Base-by-base conservation (phyloP, 2,797 vertebrate species). In the Falco peregrinus region DNA sequence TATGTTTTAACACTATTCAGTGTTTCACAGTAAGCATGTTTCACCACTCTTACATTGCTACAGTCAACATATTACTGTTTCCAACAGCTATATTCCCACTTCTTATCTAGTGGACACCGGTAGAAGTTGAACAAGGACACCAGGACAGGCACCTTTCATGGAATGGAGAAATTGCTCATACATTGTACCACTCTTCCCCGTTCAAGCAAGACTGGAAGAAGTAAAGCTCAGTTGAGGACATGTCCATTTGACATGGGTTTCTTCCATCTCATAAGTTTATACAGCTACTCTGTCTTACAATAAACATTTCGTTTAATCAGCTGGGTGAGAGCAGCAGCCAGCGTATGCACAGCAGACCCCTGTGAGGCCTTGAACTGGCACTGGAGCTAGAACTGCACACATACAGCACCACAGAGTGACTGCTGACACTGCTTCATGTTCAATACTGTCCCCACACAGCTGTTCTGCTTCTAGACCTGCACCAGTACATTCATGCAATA, bases 401-500 rank as follows among this genome's bases (percentile, higher is more conserved):
- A 1, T 13, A 47, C 11, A 53, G 53, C 53, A 29, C 24, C 56
- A 53, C 11, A 28, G 26, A 13, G 21, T 1, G 15, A 8, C 50
- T 28, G 29, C 24, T n/a, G 16, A 37, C 11, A 14, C 33, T 10
- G 11, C 43, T 68, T 47, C 45, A 4, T 1, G 17, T 51, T 25
- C 50, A 57, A 8, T 31, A 6, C 70, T 43, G 48, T 5, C n/a
- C 33, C 26, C 33, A 37, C 31, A 5, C 33, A 45, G 37, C 60
- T 24, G 4, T 33, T 41, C 70, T 35, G 37, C 61, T 81, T 19
- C 83, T 39, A 45, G 33, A 45, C n/a, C 45, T 43, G 60, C 1
- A 0, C 29, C 5, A 26, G 15, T 12, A 8, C 13, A 7, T 10
- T 48, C 21, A 16, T 11, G 19, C 12, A 20, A 6, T 1, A 3